Base-by-base conservation (phyloP, 1,140 invertebrate species). In the Trachymyrmex septentrionalis region DNA sequence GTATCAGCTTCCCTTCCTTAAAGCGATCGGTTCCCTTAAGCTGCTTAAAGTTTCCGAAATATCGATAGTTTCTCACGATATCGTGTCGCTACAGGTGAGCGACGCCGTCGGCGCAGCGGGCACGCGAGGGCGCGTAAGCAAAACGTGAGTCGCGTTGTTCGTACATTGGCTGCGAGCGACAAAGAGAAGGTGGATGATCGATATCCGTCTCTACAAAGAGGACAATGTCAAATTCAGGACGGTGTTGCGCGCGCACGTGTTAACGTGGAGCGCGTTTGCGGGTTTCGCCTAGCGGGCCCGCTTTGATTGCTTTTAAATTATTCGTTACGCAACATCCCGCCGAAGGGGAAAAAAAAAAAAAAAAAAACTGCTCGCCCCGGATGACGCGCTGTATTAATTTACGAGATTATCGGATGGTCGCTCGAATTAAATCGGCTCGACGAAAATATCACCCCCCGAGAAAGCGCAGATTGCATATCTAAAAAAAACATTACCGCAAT, bases 181-280 rank as follows among this genome's bases (percentile, higher is more conserved):
- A 72, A 81, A 77, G 75, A 81, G 78, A 71, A 81, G 81, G 85
- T 64, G 86, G 77, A 90, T 89, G 90, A 93, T 93, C 91, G 87
- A 93, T 92, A 86, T 66, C 80, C 72, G 87, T 87, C 82, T 81
- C 76, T 81, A 76, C 86, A 90, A 90, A 90, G 87, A 69, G 85
- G 69, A 89, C 89, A 90, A 91, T 92, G 87, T 87, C 85, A 92
- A 92, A 91, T 91, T 86, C 86, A 87, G 88, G 81, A 88, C 87
- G 73, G 67, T 66, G 87, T 90, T 87, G 72, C 48, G 72, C 57
- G 73, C 78, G 86, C 82, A 71, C 72, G 77, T 85, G 81, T 77
- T 66, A 77, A 84, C 81, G 57, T 61, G 67, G 75, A 55, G 63
- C 77, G 77, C 77, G 88, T 90, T 89, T 78, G 82, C 73, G 72